A percentile compares a stretch with the other conserved stretches of the same genome.
Evolutionary conservation across 2,888 invertebrate genomes (phyloP).

Genomic region (Ditylenchus weischeri): DNA sequence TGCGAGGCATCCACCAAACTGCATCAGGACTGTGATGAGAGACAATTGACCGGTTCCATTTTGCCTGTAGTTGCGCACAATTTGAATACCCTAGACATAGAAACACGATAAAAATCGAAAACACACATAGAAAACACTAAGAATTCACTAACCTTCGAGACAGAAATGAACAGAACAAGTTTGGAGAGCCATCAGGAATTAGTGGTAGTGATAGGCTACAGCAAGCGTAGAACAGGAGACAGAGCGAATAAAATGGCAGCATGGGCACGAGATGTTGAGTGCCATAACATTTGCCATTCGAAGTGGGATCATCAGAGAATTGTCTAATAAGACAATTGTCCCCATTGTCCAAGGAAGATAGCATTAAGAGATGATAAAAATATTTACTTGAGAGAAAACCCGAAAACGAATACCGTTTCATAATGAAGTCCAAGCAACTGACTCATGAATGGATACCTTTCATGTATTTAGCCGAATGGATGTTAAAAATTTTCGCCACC

Average conservation of each 20-base stretch:
- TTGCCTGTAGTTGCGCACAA: constrained; percentile 43
- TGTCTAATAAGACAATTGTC: constrained; percentile 89
- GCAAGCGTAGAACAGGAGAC: constrained; percentile 40
- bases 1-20: constrained; percentile 83
- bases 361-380: too few species aligned
- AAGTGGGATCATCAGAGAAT: too few species aligned
- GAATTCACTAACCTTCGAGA: constrained; percentile 73
- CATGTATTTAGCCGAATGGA: constrained; percentile 77
- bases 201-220: constrained; percentile 68
- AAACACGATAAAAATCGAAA: too few species aligned
- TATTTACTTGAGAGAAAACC: constrained; percentile 63
- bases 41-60: constrained; percentile 83
- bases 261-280: constrained; percentile 66
- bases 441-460: constrained; percentile 81
- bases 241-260: constrained; percentile 60
- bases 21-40: constrained; percentile 77
- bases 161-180: constrained; percentile 78
- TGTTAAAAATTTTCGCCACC: constrained; percentile 90
- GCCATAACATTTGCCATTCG: constrained; percentile 78
- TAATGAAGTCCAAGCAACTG: constrained; percentile 81
- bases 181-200: constrained; percentile 85
- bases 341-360: constrained; percentile 77
- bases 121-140: too few species aligned
- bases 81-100: constrained; percentile 47
- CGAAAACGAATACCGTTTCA: constrained; percentile 84